Percentiles rank a stretch among this genome's conserved stretches.
These are phyloP conservation scores for Pristionchus pacificus DNA, from an alignment of 1,140 invertebrate genomes.

Conservation along the genomic window DNA sequence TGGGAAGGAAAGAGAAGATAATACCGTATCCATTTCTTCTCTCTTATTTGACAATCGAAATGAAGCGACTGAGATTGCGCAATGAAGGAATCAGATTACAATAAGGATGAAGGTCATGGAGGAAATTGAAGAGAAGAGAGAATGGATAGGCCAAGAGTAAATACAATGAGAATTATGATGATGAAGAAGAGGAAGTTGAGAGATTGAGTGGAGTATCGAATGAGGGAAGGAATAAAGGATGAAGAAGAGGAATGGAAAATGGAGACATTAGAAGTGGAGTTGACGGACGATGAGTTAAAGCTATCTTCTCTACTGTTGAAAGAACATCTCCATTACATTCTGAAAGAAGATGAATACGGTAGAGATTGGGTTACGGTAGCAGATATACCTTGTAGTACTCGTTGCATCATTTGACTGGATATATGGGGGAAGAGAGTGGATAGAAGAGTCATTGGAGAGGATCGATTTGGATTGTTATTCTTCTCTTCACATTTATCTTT, in stretches of 20 bases:
- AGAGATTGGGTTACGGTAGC: too few relatives aligned
- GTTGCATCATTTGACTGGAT: background rate
- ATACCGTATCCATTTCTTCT: too few relatives aligned
- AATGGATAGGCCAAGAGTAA: background rate
- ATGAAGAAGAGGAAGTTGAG: background rate
- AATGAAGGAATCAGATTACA: background rate
- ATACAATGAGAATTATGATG: background rate
- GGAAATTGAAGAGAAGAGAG: background rate
- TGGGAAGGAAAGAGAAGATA: too few relatives aligned
- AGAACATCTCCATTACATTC: background rate
- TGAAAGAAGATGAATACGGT: background rate
- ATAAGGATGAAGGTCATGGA: background rate
- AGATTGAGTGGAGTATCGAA: background rate
- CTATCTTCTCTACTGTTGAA: background rate
- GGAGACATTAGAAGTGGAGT: background rate
- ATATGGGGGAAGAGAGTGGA: background rate
- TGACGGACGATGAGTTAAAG: background rate
- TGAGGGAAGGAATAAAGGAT: background rate
- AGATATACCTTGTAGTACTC: background rate
- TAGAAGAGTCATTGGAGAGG: background rate
- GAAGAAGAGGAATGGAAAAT: background rate
- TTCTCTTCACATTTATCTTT: background rate
- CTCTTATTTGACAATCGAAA: background rate
- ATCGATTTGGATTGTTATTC: background rate
- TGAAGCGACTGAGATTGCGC: background rate